These are phyloP conservation scores for Drosophila quadrilineata DNA, from an alignment of 1,140 invertebrate genomes.

Conservation along the genomic window DNA sequence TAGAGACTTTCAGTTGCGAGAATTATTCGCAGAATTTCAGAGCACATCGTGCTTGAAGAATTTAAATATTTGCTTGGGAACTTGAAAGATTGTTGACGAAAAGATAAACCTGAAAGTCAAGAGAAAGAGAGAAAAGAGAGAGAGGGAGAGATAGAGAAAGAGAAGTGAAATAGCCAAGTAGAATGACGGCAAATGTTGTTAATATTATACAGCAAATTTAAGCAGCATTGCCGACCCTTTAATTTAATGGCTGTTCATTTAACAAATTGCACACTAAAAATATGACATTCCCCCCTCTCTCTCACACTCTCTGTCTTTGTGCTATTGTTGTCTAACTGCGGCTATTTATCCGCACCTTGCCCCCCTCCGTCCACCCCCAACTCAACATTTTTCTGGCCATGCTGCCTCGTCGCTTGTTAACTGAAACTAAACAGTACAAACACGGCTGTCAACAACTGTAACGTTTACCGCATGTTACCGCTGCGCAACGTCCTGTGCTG, in stretches of 20 bases:
- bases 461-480: slow-evolving; percentile 74
- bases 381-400: slow-evolving; percentile 32
- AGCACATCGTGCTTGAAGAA: not conserved
- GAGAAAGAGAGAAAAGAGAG: not conserved
- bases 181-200: not conserved
- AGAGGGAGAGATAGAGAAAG: not conserved
- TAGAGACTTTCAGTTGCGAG: not conserved
- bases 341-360: not conserved
- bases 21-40: not conserved
- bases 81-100: no score
- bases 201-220: not conserved
- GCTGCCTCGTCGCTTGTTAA: slow-evolving; percentile 55
- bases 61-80: not conserved
- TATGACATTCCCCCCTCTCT: slow-evolving; percentile 6
- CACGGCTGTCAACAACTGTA: slow-evolving; percentile 75
- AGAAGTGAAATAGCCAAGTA: no score
- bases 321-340: no score
- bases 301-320: not conserved
- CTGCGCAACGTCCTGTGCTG: slow-evolving; percentile 62
- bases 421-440: slow-evolving; percentile 76
- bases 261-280: slow-evolving; percentile 36
- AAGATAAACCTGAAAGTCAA: no score
- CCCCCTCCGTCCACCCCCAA: not conserved
- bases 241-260: slow-evolving; percentile 32
- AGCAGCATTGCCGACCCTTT: not conserved